Percentiles rank a stretch among this genome's conserved stretches.
These are phyloP conservation scores for Eptatretus burgeri DNA, from an alignment of 2,113 vertebrate species.

Conservation along the genomic window DNA sequence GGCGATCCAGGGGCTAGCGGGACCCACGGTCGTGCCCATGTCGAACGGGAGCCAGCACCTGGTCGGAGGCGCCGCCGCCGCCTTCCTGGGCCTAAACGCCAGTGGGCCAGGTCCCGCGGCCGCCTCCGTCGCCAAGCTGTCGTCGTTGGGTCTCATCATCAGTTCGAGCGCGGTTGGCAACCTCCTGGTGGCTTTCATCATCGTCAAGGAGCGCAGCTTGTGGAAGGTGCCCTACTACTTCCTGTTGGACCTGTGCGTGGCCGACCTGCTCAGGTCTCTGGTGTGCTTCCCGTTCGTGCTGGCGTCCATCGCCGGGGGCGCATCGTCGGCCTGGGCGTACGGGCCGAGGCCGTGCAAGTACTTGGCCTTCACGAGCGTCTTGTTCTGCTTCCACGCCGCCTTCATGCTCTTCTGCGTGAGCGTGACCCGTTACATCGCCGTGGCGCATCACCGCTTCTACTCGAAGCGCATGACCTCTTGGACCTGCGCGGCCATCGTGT, in stretches of 20 bases:
- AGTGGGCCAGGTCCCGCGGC: neutral
- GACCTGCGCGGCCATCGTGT: constrained; percentile 92
- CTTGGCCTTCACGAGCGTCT: constrained; percentile 81
- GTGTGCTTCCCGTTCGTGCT: constrained; percentile 99
- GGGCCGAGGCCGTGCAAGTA: constrained; percentile 96
- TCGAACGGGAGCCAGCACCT: neutral
- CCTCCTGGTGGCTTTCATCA: constrained; percentile 41
- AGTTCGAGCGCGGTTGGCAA: constrained; percentile 54
- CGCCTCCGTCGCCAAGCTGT: constrained; percentile 41
- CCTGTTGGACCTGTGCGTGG: constrained; percentile 90
- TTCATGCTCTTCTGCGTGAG: constrained; percentile 92
- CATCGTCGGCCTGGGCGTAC: constrained; percentile 42
- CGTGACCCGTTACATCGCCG: constrained; percentile 89
- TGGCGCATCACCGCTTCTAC: constrained; percentile 95
- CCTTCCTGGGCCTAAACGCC: neutral
- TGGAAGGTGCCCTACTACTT: constrained; percentile 74
- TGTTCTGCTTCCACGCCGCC: constrained; percentile 81
- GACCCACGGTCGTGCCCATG: no score
- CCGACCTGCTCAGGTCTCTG: constrained; percentile 85
- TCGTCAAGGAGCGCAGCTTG: constrained; percentile 52
- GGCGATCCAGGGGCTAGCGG: no score
- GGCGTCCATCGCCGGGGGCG: constrained; percentile 43
- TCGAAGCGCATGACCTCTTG: constrained; percentile 94
- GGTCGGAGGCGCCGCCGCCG: neutral
- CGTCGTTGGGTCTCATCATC: constrained; percentile 48